Percentiles rank a stretch among this genome's conserved stretches.
These are phyloP conservation scores for Agriopis marginaria DNA, from an alignment of 2,888 invertebrate genomes.

Conservation along the genomic window DNA sequence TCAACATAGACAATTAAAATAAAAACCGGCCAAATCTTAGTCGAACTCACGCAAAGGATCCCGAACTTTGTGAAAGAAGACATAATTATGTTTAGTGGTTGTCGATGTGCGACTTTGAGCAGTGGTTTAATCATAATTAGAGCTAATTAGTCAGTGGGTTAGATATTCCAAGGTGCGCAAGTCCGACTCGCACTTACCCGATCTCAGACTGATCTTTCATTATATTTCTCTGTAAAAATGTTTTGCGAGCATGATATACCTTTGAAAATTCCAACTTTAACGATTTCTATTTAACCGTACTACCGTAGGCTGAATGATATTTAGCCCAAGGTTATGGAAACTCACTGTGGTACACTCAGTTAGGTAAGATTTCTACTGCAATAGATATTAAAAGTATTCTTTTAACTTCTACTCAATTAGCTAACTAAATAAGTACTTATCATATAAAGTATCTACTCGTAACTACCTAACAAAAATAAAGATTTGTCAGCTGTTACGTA, in stretches of 20 bases:
- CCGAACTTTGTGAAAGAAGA: no score
- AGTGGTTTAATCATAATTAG: no score
- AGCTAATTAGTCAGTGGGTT: no score
- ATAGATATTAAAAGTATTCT: not conserved
- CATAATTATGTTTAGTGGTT: no score
- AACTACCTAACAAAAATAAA: not conserved
- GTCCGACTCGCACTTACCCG: no score
- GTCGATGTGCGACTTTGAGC: no score
- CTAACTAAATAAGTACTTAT: not conserved
- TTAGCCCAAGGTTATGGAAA: conserved; percentile 16
- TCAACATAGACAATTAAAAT: no score
- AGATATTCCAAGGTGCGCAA: no score
- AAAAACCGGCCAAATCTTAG: no score
- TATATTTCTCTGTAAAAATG: not conserved
- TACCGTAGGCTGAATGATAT: not conserved
- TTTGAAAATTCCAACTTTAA: conserved; percentile 7
- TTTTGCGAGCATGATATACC: not conserved
- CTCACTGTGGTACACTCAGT: not conserved
- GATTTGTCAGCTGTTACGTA: not conserved
- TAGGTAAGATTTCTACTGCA: not conserved
- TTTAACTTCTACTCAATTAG: not conserved
- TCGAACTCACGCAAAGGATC: no score
- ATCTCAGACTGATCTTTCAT: not conserved
- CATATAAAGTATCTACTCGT: not conserved
- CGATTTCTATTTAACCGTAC: conserved; percentile 14